Conservation (phyloP, 2,888 invertebrate species). For the Euzophera pinguis region DNA sequence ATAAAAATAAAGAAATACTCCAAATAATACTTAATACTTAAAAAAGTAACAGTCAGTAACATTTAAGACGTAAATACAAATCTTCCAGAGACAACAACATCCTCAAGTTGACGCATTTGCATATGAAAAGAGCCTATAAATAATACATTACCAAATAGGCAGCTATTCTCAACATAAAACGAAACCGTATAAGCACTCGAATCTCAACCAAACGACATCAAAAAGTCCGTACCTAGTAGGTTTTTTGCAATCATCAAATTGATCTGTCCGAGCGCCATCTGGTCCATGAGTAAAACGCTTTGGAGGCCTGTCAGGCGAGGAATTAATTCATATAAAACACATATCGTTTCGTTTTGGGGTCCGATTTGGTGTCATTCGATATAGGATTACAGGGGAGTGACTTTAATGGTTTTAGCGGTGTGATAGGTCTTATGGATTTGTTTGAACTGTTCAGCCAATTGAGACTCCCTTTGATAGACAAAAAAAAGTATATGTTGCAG, state of each 20-base stretch:
- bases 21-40: no score
- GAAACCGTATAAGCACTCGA: conserved; percentile 37
- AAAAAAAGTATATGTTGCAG: no score
- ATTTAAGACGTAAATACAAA: neutral
- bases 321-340: conserved; percentile 79
- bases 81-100: neutral
- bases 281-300: conserved; percentile 76
- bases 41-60: neutral
- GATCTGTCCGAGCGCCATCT: conserved; percentile 77
- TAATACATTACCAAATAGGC: conserved; percentile 15
- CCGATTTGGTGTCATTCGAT: conserved; percentile 31
- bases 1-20: neutral
- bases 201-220: conserved; percentile 57
- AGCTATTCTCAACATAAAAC: conserved; percentile 29
- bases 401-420: conserved; percentile 9
- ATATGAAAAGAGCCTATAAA: conserved; percentile 9
- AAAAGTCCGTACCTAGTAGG: conserved; percentile 53
- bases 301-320: conserved; percentile 66
- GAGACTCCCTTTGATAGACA: no score
- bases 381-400: conserved; percentile 12
- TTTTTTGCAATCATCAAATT: conserved; percentile 79
- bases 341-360: conserved; percentile 44
- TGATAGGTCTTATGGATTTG: conserved; percentile 1
- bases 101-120: neutral
- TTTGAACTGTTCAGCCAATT: neutral